Evolutionary conservation across 2,113 vertebrate species (phyloP).

Genomic region (Saimiri boliviensis): DNA sequence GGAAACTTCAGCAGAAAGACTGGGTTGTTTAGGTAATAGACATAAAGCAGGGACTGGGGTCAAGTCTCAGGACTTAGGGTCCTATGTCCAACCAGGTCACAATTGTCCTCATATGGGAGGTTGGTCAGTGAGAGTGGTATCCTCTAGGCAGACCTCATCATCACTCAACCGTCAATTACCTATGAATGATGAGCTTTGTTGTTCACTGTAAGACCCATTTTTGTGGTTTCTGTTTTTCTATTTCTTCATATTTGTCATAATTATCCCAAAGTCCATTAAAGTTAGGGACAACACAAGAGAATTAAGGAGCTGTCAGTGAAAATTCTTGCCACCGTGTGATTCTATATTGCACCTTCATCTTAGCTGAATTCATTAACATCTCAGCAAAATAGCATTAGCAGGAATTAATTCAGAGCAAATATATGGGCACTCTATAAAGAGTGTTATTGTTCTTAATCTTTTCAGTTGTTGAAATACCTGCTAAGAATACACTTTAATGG

Average conservation of each 20-base stretch:
- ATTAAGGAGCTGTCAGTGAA: not conserved
- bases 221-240: not conserved
- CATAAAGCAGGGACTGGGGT: too few relatives aligned
- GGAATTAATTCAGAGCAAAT: slow-evolving; percentile 1
- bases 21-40: too few relatives aligned
- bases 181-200: not conserved
- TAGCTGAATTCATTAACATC: not conserved
- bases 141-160: accelerated
- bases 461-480: not conserved
- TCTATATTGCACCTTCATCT: not conserved
- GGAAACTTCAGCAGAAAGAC: not conserved
- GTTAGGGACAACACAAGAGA: not conserved
- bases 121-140: accelerated
- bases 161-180: accelerated
- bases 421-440: too few relatives aligned
- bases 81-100: accelerated
- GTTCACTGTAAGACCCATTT: not conserved
- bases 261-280: not conserved
- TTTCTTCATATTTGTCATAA: not conserved
- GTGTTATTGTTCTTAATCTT: not conserved
- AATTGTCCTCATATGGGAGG: accelerated
- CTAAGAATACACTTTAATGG: not conserved
- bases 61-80: not conserved
- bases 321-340: not conserved
- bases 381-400: not conserved